Evolutionary conservation across 2,797 vertebrate species (phyloP), one percentile per base, ranked within the genome.

Genomic region (Crenuchus spilurus): DNA sequence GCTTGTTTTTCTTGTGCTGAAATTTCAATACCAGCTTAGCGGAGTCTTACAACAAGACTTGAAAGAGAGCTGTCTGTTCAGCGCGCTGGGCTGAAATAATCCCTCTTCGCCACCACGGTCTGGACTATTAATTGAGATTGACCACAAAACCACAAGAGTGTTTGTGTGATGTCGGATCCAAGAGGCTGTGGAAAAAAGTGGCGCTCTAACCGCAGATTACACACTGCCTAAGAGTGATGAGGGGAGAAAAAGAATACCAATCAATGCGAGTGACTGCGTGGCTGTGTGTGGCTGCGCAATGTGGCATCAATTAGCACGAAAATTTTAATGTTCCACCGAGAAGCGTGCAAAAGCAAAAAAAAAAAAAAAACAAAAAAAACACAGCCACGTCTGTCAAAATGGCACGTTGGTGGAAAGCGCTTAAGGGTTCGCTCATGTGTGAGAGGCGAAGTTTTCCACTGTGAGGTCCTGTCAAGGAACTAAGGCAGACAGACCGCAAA

Each of bases 161-260:
- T 92, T 90, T 83, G 80, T 82, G 79, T 82, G 83, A 93, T 86
- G 90, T 89, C 80, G 88, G 87, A 91, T 92, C 91, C 92, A 90
- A 94, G 88, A 90, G 90, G 77, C 77, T 86, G 89, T 82, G 92
- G 92, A 94, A 93, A 82, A 75, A 83, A 90, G 92, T 83, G 84
- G 86, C 89, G 87, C 91, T 91, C 88, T 92, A 90, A 93, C 94
- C 91, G 91, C 94, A 94, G 90, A 93, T 88, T 94, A 91, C 91
- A 82, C 89, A 74, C 78, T 41, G 73, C 70, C 70, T 67, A 65
- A 79, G 80, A 82, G 91, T 90, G 65, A 54, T 52, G 74, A 83
- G 89, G 91, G 58, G 81, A 81, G 77, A 84, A 85, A 85, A 84
- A 87, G 80, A 76, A 79, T 82, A 79, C 71, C 61, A 72, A 82